Evolutionary conservation across 1,140 invertebrate species (phyloP), one percentile per base, ranked within the genome.

Genomic region (Drosophila takahashii): DNA sequence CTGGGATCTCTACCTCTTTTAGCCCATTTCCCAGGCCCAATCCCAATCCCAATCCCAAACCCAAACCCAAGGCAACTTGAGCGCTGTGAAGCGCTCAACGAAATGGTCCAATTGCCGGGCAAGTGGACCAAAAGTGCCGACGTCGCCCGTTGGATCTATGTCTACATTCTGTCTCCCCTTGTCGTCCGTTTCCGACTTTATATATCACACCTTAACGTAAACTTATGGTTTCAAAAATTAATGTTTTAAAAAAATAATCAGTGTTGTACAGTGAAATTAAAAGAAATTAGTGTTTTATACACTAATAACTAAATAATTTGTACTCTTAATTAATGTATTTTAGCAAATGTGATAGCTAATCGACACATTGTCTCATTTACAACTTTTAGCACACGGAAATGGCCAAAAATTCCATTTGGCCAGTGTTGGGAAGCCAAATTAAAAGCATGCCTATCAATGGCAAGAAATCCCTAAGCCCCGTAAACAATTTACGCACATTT

Each of bases 51-150:
- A 59, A 15, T 10, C 45, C 18, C 18, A 27, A 32, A 6, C 36
- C 66, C 10, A 39, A 18, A 26, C 15, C 29, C 57, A 41, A 39
- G 41, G 27, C 53, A 71, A 60, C 54, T 72, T 72, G 54, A 72
- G 67, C 53, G 44, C 65, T 54, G 69, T 72, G 47, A 72, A 71
- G 66, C 66, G 69, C 36, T 51, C 67, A 70, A 60, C 72, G 61
- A 75, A 75, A 75, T 75, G 61, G 71, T 66, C 52, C 72, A 75
- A 76, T 75, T 75, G 69, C 69, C 67, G 67, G 66, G 66, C 69
- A 72, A 72, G 69, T 72, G 66, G 66, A 37, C 66, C 69, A 60
- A 70, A 72, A 72, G 69, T 72, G 69, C 54, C 69, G 56, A 60
- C 69, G 69, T 72, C 53, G 66, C 66, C 69, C 70, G 66, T 70